A percentile compares a stretch with the other conserved stretches of the same genome.
phyloP scores from a whole-genome alignment of 2,113 vertebrate genomes.

The Lophochroa leadbeateri region DNA sequence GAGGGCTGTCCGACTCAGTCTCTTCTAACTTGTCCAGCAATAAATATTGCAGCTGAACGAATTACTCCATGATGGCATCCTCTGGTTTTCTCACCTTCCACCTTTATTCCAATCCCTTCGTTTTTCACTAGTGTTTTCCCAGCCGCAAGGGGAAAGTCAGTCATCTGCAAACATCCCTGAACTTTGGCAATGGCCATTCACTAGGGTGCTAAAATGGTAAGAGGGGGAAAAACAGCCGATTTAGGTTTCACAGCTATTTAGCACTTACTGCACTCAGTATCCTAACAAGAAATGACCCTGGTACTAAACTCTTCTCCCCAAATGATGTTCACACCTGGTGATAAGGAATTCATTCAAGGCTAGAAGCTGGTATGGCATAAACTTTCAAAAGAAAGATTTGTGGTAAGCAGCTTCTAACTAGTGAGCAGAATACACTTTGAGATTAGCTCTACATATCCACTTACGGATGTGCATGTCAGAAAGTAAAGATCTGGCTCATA shows the following conservation, averaged over 20 bases:
- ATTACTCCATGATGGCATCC: neutral
- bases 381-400: neutral
- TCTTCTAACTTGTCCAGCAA: neutral
- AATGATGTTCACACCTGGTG: neutral
- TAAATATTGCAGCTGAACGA: neutral
- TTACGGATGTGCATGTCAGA: neutral
- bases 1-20: neutral
- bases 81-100: neutral
- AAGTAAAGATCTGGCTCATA: neutral
- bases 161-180: neutral
- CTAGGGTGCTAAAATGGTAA: neutral
- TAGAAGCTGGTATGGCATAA: neutral
- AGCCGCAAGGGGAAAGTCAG: neutral
- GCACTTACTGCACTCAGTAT: neutral
- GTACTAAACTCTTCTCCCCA: neutral
- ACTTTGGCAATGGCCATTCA: neutral
- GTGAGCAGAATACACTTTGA: neutral
- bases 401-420: neutral
- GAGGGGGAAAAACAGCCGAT: neutral
- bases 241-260: neutral
- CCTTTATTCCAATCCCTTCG: neutral
- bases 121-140: neutral
- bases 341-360: neutral
- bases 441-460: neutral
- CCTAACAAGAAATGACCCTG: neutral